phyloP scores from a whole-genome alignment of 1,140 invertebrate genomes.

The Amphibalanus amphitrite region DNA sequence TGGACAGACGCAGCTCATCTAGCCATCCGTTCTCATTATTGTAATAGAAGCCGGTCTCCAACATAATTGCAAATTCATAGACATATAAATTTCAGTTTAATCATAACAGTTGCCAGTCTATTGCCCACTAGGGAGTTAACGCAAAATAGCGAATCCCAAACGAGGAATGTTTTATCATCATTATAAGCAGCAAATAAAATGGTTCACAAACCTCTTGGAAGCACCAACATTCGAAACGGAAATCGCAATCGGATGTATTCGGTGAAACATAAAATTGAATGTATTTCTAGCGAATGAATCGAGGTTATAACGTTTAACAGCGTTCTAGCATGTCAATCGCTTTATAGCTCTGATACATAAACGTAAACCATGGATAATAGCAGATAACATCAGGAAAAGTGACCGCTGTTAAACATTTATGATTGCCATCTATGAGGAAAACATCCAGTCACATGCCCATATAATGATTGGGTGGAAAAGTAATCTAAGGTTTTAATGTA shows the following conservation, averaged over 20 bases:
- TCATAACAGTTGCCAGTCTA: not conserved
- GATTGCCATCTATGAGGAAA: too few relatives aligned
- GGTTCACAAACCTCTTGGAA: not conserved
- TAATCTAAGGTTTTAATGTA: too few relatives aligned
- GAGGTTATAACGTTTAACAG: too few relatives aligned
- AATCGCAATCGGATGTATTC: not conserved
- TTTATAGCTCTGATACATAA: too few relatives aligned
- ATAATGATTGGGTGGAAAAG: too few relatives aligned
- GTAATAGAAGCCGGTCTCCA: not conserved
- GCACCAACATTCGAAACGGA: not conserved
- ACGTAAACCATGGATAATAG: too few relatives aligned
- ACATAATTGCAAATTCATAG: slow-evolving; percentile 1
- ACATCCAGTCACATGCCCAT: too few relatives aligned
- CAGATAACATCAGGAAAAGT: too few relatives aligned
- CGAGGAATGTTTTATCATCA: not conserved
- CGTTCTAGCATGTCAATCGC: too few relatives aligned
- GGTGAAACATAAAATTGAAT: not conserved
- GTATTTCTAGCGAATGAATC: not conserved
- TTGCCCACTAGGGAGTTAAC: not conserved
- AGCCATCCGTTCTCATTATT: not conserved
- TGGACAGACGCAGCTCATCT: not conserved
- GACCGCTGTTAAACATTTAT: too few relatives aligned
- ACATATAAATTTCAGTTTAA: not conserved
- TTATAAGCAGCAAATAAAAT: not conserved
- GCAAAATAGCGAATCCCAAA: not conserved